These are phyloP conservation scores for Anoplophora glabripennis DNA, from an alignment of 1,140 invertebrate species.

Conservation along the genomic window DNA sequence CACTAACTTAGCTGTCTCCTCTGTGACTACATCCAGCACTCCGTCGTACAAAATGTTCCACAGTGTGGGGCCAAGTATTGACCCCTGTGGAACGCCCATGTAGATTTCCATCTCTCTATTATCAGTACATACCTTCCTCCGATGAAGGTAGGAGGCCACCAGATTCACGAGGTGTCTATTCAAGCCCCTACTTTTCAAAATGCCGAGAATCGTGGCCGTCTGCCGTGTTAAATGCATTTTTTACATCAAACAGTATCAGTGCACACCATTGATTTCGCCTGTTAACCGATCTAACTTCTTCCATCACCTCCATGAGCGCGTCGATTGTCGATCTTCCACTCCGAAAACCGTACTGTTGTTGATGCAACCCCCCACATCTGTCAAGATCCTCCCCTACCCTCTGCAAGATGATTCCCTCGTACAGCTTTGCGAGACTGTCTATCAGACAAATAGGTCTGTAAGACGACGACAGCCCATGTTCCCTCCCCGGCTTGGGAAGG, in stretches of 20 bases:
- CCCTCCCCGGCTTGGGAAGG: conserved; percentile 18
- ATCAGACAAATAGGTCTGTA: conserved; percentile 33
- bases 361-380: conserved; percentile 17
- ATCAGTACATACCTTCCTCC: too few relatives aligned
- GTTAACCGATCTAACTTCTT: background rate
- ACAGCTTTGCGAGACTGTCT: conserved; percentile 22
- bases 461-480: too few relatives aligned
- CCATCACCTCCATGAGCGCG: conserved; percentile 8
- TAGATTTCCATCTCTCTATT: background rate
- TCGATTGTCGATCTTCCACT: conserved; percentile 26
- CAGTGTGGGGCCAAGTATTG: conserved; percentile 37
- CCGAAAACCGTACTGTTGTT: conserved; percentile 29
- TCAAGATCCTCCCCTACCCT: conserved; percentile 11
- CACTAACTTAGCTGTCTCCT: conserved; percentile 14
- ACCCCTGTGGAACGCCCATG: conserved; percentile 38
- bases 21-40: conserved; percentile 31
- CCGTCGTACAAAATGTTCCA: conserved; percentile 43
- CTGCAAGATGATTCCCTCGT: conserved; percentile 22
- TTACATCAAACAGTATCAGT: conserved; percentile 13
- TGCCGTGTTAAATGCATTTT: conserved; percentile 23
- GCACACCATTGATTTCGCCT: background rate
- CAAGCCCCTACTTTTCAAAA: background rate
- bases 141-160: background rate
- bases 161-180: background rate
- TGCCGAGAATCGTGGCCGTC: conserved; percentile 2